phyloP scores from a whole-genome alignment of 2,113 vertebrate species.

The Toxotes jaculatrix region DNA sequence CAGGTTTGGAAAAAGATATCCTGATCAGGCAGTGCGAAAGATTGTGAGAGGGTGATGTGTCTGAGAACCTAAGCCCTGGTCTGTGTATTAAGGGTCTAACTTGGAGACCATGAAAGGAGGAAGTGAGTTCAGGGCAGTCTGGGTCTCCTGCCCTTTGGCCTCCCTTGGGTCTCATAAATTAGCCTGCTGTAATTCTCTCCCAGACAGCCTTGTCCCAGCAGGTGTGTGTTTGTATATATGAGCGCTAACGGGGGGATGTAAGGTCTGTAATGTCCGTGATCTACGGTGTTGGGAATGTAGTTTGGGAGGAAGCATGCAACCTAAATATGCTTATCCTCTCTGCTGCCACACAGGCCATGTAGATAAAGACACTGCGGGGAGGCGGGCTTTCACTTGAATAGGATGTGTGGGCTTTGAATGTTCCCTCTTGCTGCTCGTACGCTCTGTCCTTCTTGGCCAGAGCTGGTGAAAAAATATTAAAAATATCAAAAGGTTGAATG shows the following conservation, averaged over 20 bases:
- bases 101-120: constrained; percentile 72
- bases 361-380: constrained; percentile 70
- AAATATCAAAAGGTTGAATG: constrained; percentile 71
- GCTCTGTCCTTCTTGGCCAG: constrained; percentile 49
- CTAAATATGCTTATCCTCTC: constrained; percentile 84
- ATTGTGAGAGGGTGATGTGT: constrained; percentile 31
- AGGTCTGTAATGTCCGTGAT: constrained; percentile 81
- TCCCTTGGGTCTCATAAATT: constrained; percentile 85
- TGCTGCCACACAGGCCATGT: constrained; percentile 55
- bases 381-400: constrained; percentile 37
- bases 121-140: constrained; percentile 82
- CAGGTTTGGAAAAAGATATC: constrained; percentile 33
- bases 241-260: constrained; percentile 76
- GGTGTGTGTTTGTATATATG: constrained; percentile 87
- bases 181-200: constrained; percentile 82
- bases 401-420: constrained; percentile 47
- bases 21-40: constrained; percentile 47
- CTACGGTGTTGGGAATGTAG: constrained; percentile 82
- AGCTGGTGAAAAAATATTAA: constrained; percentile 53
- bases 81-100: constrained; percentile 53
- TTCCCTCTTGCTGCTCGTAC: constrained; percentile 31
- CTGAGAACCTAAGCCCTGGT: constrained; percentile 39
- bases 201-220: constrained; percentile 83
- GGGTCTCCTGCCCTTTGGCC: constrained; percentile 79
- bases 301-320: constrained; percentile 81